These are phyloP conservation scores for Nixonia krombeini DNA, from an alignment of 1,140 invertebrate species.

Conservation along the genomic window DNA sequence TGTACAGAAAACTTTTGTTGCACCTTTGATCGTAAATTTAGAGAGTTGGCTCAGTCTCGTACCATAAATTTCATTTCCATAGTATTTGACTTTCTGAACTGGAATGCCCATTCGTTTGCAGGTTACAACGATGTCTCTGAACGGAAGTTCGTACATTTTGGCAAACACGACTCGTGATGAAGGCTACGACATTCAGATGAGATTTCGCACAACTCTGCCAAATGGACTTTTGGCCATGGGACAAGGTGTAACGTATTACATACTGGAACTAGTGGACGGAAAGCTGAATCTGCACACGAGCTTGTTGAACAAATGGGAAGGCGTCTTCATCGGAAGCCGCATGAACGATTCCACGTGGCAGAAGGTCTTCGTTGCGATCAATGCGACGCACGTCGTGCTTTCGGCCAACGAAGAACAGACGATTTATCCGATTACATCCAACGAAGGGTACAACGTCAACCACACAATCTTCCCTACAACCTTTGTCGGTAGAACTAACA, in stretches of 20 bases:
- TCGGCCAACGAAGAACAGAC: constrained; percentile 91
- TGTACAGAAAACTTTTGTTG: no score
- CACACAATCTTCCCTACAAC: constrained; percentile 87
- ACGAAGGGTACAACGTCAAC: constrained; percentile 80
- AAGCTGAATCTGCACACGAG: constrained; percentile 88
- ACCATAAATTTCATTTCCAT: no score
- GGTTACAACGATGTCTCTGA: constrained; percentile 90
- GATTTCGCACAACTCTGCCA: constrained; percentile 91
- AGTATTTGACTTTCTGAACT: background rate
- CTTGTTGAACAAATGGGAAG: constrained; percentile 89
- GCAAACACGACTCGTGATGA: constrained; percentile 86
- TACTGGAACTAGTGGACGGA: constrained; percentile 85
- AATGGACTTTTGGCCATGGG: constrained; percentile 89
- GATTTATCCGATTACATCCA: constrained; percentile 86
- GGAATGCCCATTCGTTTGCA: constrained; percentile 49
- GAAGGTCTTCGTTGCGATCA: constrained; percentile 88
- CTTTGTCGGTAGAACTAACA: constrained; percentile 83
- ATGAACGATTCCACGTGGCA: constrained; percentile 91
- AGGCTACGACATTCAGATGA: constrained; percentile 89
- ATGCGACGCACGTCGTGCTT: constrained; percentile 86
- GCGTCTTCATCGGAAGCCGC: constrained; percentile 86
- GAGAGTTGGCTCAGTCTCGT: no score
- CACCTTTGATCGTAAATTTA: no score
- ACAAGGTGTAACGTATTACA: constrained; percentile 85
- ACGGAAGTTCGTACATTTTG: constrained; percentile 81